These are phyloP conservation scores for Clanis bilineata DNA, from an alignment of 2,888 invertebrate genomes.

Conservation along the genomic window DNA sequence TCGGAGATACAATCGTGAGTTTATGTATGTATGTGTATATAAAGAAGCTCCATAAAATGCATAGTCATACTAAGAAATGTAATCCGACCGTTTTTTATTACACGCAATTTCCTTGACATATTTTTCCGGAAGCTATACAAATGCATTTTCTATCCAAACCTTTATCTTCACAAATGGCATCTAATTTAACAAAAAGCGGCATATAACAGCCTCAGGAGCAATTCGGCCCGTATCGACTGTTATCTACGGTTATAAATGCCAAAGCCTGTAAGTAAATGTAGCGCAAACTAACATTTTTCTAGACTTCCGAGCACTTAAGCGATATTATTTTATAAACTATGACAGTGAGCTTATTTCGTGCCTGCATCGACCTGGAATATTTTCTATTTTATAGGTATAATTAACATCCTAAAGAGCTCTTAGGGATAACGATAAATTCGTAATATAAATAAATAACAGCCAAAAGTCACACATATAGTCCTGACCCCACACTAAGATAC, in stretches of 20 bases:
- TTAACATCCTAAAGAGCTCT: not conserved
- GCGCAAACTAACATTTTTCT: constrained; percentile 1
- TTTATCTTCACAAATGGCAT: not conserved
- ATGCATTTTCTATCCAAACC: not conserved
- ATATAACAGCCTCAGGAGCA: not conserved
- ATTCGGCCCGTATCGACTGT: not conserved
- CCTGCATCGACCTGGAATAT: not conserved
- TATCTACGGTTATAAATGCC: not conserved
- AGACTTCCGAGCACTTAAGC: not conserved
- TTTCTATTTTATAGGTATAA: not conserved
- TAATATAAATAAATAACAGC: too few relatives aligned
- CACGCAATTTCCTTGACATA: too few relatives aligned
- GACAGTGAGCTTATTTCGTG: not conserved
- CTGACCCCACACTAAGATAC: too few relatives aligned
- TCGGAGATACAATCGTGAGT: too few relatives aligned
- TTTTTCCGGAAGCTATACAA: not conserved
- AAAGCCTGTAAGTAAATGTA: constrained; percentile 1
- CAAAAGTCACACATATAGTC: too few relatives aligned
- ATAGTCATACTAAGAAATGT: too few relatives aligned
- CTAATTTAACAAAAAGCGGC: not conserved
- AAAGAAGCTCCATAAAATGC: too few relatives aligned
- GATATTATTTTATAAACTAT: constrained; percentile 7
- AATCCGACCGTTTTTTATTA: too few relatives aligned
- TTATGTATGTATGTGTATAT: too few relatives aligned
- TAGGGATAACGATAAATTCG: not conserved